Evolutionary conservation across 2,888 invertebrate species (phyloP), one percentile per base, ranked within the genome.

Genomic region (Diplazon laetatorius): DNA sequence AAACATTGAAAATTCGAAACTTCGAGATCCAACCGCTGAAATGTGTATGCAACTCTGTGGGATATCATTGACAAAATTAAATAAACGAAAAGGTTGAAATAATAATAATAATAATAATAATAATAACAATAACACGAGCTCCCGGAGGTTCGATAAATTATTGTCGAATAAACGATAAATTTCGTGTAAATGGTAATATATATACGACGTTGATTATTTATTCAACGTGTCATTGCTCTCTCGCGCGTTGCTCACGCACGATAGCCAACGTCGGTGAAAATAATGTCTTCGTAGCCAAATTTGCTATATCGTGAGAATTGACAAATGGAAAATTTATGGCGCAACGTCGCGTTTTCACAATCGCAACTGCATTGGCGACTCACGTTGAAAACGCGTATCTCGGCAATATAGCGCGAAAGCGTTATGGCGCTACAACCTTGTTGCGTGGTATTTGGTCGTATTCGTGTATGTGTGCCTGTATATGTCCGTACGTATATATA

Each of bases 291-390:
- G 25, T 18, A 44, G 55, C 68, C 68, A 44, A 68, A 55, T 68
- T 55, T 44, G 39, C 55, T 39, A 9, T 22, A n/a, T 6, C 25
- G 30, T 18, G 30, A 12, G 8, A 8, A 59, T 16, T 10, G 39
- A 22, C 30, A 22, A 52, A 62, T 35, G 35, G 22, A 50, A 10
- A 18, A 60, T 39, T 71, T 71, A 60, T 42, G 9, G 48, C 20
- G 20, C 16, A 25, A n/a, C n/a, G n/a, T n/a, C 46, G 42, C 55
- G 60, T n/a, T 39, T 62, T 50, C 25, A 71, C 52, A 52, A 50
- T 60, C 60, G 50, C 39, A 30, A 10, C 60, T 50, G n/a, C 60
- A n/a, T 5, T 6, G 20, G 18, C 22, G 37, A 37, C 3, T 48
- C 42, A n/a, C n/a, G n/a, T 57, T 22, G 10, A 52, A 10, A 35